A percentile compares a stretch with the other conserved stretches of the same genome.
Conservation (phyloP, 1,140 invertebrate species). For the Drosophila paulistorum region DNA sequence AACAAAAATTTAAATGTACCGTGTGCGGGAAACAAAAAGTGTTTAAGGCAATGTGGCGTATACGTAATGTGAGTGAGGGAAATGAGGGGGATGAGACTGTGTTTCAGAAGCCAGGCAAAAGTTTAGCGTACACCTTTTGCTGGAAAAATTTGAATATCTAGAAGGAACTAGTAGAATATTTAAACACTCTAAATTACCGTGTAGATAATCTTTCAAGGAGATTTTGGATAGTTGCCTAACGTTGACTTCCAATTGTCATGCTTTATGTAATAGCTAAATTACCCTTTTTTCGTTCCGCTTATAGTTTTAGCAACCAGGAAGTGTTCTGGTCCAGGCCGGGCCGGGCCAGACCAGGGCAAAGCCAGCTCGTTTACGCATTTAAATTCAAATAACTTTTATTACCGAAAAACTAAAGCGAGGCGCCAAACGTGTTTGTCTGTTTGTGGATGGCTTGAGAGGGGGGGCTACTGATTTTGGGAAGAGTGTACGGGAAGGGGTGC, state of each 20-base stretch:
- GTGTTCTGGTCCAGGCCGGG: constrained; percentile 26
- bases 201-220: too few species aligned
- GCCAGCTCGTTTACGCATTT: constrained; percentile 79
- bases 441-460: constrained; percentile 23
- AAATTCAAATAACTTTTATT: constrained; percentile 82
- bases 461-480: not conserved
- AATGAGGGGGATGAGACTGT: not conserved
- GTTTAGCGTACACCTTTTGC: constrained; percentile 71
- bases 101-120: constrained; percentile 37
- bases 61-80: constrained; percentile 65
- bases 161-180: not conserved
- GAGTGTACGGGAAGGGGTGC: not conserved
- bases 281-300: constrained; percentile 14
- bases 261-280: not conserved
- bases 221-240: too few species aligned
- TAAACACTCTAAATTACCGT: not conserved
- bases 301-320: constrained; percentile 37
- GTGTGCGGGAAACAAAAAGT: constrained; percentile 78
- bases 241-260: not conserved
- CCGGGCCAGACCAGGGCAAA: constrained; percentile 27
- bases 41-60: constrained; percentile 75
- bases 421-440: constrained; percentile 52
- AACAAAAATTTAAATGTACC: constrained; percentile 79
- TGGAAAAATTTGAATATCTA: constrained; percentile 49
- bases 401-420: constrained; percentile 71